Evolutionary conservation across 23 tunicate genomes (phyloP).

Genomic region (Trididemnum clinides): DNA sequence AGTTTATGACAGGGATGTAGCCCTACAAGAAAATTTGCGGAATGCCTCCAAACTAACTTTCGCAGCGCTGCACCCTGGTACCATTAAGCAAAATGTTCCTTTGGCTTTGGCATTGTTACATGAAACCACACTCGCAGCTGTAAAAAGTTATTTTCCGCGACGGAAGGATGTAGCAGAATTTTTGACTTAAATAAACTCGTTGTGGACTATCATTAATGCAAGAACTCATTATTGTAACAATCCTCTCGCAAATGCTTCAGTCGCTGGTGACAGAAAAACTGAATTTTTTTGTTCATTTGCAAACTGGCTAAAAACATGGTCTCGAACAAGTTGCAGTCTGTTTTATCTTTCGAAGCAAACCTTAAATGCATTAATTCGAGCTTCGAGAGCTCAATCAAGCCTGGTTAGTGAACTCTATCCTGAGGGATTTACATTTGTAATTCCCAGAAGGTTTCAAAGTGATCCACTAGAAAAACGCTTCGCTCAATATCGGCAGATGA

Average conservation of each 20-base stretch:
- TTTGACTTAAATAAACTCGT: background rate
- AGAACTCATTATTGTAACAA: background rate
- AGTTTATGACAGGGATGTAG: background rate
- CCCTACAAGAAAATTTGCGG: constrained; percentile 3
- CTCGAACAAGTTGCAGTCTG: background rate
- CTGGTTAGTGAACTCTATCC: background rate
- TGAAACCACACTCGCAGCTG: constrained; percentile 27
- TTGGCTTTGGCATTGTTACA: constrained; percentile 5
- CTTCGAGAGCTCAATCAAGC: background rate
- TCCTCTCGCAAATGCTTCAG: background rate
- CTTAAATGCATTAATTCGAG: background rate
- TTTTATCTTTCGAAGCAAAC: constrained; percentile 42
- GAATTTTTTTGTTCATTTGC: constrained; percentile 15
- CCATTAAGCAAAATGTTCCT: constrained; percentile 10
- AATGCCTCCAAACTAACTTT: background rate
- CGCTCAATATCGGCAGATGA: constrained; percentile 25
- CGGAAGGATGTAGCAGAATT: constrained; percentile 24
- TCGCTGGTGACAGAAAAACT: constrained; percentile 11
- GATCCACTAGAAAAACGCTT: constrained; percentile 23
- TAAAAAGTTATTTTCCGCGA: constrained; percentile 11
- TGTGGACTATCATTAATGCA: constrained; percentile 25
- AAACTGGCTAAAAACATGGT: constrained; percentile 13
- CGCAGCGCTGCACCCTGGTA: constrained; percentile 14
- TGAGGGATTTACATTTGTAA: background rate
- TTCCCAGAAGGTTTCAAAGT: constrained; percentile 9